A percentile compares a stretch with the other conserved stretches of the same genome.
phyloP scores from a whole-genome alignment of 2,113 vertebrate genomes.

The Apaloderma vittatum region DNA sequence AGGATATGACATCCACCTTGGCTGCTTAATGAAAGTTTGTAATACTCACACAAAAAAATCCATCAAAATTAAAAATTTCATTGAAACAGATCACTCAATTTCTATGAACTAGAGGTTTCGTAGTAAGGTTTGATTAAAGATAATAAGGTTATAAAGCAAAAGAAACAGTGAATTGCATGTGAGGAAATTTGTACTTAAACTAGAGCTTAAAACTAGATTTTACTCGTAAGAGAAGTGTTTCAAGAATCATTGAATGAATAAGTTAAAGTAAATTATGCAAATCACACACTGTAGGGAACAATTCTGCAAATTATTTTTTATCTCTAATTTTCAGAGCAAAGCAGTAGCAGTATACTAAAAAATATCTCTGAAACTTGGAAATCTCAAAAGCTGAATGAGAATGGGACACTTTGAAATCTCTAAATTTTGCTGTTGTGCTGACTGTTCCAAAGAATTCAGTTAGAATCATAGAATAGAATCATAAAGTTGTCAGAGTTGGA shows the following conservation, averaged over 20 bases:
- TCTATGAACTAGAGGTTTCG: not conserved
- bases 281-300: not conserved
- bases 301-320: slow-evolving; percentile 27
- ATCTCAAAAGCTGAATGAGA: not conserved
- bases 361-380: not conserved
- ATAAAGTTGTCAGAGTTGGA: too few species aligned
- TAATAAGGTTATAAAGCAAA: not conserved
- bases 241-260: slow-evolving; percentile 5
- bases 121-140: not conserved
- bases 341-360: not conserved
- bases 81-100: not conserved
- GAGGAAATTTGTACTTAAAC: not conserved
- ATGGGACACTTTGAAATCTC: not conserved
- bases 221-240: not conserved
- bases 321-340: not conserved
- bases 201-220: not conserved
- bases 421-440: not conserved
- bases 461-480: not conserved
- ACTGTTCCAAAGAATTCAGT: not conserved
- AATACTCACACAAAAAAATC: not conserved
- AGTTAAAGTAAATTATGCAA: slow-evolving; percentile 32
- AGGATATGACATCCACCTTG: not conserved
- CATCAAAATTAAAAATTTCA: not conserved
- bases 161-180: not conserved
- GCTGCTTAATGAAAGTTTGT: not conserved